These are phyloP conservation scores for Laterallus jamaicensis DNA, from an alignment of 2,113 vertebrate genomes.

Conservation along the genomic window DNA sequence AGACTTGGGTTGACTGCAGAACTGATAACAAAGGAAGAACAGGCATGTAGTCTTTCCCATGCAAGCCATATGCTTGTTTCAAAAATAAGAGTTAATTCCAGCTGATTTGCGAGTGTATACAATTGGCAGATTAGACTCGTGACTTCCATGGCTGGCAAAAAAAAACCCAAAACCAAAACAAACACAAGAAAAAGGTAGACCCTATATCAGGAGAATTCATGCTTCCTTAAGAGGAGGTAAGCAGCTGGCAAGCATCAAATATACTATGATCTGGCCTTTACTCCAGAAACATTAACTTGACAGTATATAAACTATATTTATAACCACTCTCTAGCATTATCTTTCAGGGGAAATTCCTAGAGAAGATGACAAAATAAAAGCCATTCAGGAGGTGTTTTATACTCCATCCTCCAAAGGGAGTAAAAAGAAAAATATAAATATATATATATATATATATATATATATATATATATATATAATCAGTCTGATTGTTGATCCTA, in stretches of 20 bases:
- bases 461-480: neutral
- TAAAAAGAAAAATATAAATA: neutral
- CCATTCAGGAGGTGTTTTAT: neutral
- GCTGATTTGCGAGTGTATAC: neutral
- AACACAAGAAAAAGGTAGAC: neutral
- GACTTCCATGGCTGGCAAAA: neutral
- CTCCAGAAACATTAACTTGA: conserved; percentile 5
- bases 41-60: neutral
- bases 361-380: conserved; percentile 25
- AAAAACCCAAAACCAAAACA: neutral
- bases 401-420: neutral
- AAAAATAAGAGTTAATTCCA: neutral
- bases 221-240: neutral
- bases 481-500: neutral
- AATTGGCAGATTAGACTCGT: neutral
- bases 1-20: neutral
- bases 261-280: neutral
- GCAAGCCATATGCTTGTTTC: neutral
- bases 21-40: neutral
- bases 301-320: conserved; percentile 38
- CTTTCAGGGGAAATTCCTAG: conserved; percentile 25
- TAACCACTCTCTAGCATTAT: neutral
- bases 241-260: conserved; percentile 13
- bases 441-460: no score
- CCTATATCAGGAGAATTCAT: neutral